Evolutionary conservation across 2,113 vertebrate genomes (phyloP).

Genomic region (Cyanistes caeruleus): DNA sequence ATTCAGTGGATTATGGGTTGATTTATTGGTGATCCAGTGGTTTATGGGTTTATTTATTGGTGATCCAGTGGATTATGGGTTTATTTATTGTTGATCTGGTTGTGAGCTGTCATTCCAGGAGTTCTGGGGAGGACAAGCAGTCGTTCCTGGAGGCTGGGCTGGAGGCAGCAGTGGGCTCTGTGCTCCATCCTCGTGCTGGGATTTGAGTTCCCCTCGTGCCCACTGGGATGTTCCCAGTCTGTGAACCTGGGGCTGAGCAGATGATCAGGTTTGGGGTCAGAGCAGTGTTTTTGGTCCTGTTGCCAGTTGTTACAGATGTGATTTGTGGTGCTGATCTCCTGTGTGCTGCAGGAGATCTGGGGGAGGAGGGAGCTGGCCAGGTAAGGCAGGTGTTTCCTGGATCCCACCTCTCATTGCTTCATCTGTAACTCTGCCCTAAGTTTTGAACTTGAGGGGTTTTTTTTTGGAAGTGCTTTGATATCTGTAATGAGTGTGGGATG

Average conservation of each 20-base stretch:
- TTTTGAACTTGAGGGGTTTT: not conserved
- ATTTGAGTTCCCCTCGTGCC: not conserved
- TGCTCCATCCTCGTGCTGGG: not conserved
- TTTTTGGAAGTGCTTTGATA: not conserved
- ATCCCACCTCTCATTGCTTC: rapidly evolving
- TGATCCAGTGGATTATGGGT: not conserved
- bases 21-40: not conserved
- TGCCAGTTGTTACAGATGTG: rapidly evolving
- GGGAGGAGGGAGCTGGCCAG: not conserved
- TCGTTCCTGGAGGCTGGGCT: not conserved
- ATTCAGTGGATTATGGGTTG: no score
- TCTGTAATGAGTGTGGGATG: rapidly evolving
- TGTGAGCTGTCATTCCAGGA: not conserved
- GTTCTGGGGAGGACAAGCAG: not conserved
- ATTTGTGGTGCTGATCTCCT: not conserved
- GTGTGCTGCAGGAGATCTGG: rapidly evolving
- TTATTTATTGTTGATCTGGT: no score
- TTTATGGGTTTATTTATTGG: not conserved
- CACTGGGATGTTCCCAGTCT: not conserved
- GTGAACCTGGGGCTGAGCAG: rapidly evolving
- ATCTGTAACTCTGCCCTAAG: rapidly evolving
- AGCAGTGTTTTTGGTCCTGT: not conserved
- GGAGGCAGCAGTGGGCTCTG: rapidly evolving
- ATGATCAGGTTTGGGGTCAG: not conserved
- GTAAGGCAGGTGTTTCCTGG: not conserved